A percentile compares a stretch with the other conserved stretches of the same genome.
phyloP scores from a whole-genome alignment of 2,888 invertebrate genomes.

The Gryllus longicercus region DNA sequence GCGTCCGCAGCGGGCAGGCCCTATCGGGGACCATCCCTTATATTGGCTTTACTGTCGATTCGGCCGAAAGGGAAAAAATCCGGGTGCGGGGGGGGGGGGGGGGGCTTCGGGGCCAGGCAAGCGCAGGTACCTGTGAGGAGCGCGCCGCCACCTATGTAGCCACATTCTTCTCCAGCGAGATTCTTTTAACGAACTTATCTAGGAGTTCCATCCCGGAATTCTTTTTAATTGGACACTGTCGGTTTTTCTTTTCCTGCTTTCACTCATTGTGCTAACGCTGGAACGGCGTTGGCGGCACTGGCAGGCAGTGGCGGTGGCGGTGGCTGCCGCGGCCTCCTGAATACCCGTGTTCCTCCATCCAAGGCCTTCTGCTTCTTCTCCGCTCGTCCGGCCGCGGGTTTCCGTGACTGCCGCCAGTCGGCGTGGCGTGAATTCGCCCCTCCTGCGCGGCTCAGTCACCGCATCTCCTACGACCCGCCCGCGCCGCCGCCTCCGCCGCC shows the following conservation, averaged over 20 bases:
- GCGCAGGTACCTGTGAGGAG: background rate
- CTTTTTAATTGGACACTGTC: background rate
- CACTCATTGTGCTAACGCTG: background rate
- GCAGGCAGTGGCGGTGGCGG: background rate
- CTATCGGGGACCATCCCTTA: background rate
- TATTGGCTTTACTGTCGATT: background rate
- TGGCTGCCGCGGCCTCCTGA: background rate
- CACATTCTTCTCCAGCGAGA: background rate
- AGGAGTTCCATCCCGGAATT: constrained; percentile 9
- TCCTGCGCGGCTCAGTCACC: too few relatives aligned
- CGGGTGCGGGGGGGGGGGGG: background rate
- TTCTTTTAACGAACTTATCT: constrained; percentile 17
- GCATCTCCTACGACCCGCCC: background rate
- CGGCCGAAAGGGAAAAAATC: background rate
- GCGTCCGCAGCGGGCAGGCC: background rate
- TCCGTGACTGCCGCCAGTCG: background rate
- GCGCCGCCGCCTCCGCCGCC: background rate
- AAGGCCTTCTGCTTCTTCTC: background rate
- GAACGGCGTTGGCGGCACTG: background rate
- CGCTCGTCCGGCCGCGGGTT: background rate
- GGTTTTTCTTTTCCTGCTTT: constrained; percentile 8
- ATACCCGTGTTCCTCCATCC: background rate
- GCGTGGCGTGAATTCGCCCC: background rate
- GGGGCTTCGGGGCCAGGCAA: background rate
- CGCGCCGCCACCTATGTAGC: background rate